Conservation (phyloP, 2,888 invertebrate genomes). For the Lamproptera curius region DNA sequence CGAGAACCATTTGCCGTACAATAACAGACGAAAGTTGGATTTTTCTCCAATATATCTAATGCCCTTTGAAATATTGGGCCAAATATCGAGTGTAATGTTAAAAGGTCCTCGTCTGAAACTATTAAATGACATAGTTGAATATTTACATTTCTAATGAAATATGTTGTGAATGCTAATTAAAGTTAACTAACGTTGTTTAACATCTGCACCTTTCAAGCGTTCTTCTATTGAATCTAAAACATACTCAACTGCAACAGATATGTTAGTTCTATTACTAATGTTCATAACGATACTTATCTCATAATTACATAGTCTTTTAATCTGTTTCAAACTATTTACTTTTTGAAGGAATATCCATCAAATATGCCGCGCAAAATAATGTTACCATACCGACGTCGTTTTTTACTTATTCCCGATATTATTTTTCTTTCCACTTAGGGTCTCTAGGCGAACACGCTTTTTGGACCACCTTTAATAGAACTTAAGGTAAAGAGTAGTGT, state of each 20-base stretch:
- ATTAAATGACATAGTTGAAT: slow-evolving; percentile 6
- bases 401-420: too few species aligned
- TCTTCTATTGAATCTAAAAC: slow-evolving; percentile 41
- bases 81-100: slow-evolving; percentile 78
- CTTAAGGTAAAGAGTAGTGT: too few species aligned
- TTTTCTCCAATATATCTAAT: slow-evolving; percentile 80
- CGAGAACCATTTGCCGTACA: slow-evolving; percentile 52
- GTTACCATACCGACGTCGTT: too few species aligned
- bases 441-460: too few species aligned
- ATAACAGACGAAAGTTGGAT: slow-evolving; percentile 69
- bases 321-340: too few species aligned
- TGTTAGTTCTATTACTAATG: slow-evolving; percentile 28
- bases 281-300: slow-evolving; percentile 36
- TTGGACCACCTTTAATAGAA: too few species aligned
- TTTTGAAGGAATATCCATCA: too few species aligned
- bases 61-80: slow-evolving; percentile 78
- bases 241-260: slow-evolving; percentile 37
- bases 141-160: not conserved
- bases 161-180: not conserved
- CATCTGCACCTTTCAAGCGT: slow-evolving; percentile 29
- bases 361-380: too few species aligned
- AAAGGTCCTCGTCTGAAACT: slow-evolving; percentile 79
- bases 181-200: slow-evolving; percentile 35
- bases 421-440: too few species aligned
- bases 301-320: too few species aligned